These are phyloP conservation scores for Diplodus puntazzo DNA, from an alignment of 2,797 vertebrate species.

Conservation along the genomic window DNA sequence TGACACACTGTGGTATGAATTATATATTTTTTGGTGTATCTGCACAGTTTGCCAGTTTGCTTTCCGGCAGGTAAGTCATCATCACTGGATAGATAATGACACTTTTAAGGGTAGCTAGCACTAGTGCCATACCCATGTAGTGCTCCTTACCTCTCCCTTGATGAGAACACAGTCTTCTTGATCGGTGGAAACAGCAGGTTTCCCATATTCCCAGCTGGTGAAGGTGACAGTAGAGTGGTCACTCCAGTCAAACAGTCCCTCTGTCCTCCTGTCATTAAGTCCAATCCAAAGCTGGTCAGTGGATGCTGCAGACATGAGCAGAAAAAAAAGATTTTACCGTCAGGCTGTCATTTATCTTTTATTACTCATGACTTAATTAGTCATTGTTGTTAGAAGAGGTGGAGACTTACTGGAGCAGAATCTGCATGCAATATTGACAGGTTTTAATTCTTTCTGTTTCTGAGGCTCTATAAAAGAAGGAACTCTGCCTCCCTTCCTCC, in stretches of 20 bases:
- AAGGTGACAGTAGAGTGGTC: conserved; percentile 90
- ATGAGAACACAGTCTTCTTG: conserved; percentile 92
- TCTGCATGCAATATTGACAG: no score
- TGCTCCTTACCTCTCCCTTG: conserved; percentile 87
- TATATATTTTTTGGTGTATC: not conserved
- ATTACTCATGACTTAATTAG: no score
- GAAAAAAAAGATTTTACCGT: no score
- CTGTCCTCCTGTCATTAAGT: conserved; percentile 90
- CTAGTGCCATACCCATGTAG: not conserved
- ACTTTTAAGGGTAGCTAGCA: not conserved
- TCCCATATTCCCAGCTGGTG: conserved; percentile 89
- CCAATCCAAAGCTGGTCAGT: conserved; percentile 94
- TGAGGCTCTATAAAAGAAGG: no score
- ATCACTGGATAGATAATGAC: no score
- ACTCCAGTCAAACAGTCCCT: conserved; percentile 95
- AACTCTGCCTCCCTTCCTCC: no score
- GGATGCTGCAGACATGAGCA: conserved; percentile 74
- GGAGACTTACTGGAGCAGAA: no score
- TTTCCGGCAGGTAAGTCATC: not conserved
- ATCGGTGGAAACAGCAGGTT: conserved; percentile 84
- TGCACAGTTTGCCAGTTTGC: not conserved
- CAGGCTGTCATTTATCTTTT: no score
- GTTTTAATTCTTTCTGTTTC: no score
- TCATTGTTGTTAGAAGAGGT: no score
- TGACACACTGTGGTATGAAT: not conserved